These are phyloP conservation scores for Nomada fucata DNA, from an alignment of 2,888 invertebrate genomes.

Conservation along the genomic window DNA sequence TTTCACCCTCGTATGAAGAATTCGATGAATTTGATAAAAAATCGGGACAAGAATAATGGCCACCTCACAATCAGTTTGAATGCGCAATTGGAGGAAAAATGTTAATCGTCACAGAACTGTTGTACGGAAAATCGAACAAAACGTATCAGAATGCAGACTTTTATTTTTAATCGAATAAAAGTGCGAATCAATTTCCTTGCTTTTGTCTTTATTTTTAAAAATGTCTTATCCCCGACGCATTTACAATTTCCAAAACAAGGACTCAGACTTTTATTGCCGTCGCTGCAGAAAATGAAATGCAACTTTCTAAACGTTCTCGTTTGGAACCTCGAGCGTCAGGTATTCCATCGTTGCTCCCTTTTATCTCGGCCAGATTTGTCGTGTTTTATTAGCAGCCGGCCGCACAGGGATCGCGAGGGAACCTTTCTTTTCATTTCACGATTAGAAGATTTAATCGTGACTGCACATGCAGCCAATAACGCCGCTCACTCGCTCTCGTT, in stretches of 20 bases:
- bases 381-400: slow-evolving; percentile 38
- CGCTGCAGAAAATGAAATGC: background rate
- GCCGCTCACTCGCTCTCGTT: slow-evolving; percentile 11
- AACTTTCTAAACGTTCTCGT: slow-evolving; percentile 34
- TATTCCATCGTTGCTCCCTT: slow-evolving; percentile 23
- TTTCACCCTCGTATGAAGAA: too few species aligned
- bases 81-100: too few species aligned
- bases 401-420: slow-evolving; percentile 36
- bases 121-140: background rate
- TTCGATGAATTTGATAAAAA: too few species aligned
- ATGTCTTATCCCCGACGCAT: too few species aligned
- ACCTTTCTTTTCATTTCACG: slow-evolving; percentile 9
- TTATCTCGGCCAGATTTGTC: slow-evolving; percentile 23
- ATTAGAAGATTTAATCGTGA: slow-evolving; percentile 39
- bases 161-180: background rate
- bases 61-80: too few species aligned
- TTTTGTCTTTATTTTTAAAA: too few species aligned
- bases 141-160: background rate
- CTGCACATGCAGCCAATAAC: slow-evolving; percentile 19
- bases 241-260: too few species aligned
- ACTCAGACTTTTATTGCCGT: too few species aligned
- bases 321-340: background rate
- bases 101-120: background rate
- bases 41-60: too few species aligned
- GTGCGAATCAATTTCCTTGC: background rate